Evolutionary conservation across 1,140 invertebrate genomes (phyloP).

Genomic region (Cepaea nemoralis): DNA sequence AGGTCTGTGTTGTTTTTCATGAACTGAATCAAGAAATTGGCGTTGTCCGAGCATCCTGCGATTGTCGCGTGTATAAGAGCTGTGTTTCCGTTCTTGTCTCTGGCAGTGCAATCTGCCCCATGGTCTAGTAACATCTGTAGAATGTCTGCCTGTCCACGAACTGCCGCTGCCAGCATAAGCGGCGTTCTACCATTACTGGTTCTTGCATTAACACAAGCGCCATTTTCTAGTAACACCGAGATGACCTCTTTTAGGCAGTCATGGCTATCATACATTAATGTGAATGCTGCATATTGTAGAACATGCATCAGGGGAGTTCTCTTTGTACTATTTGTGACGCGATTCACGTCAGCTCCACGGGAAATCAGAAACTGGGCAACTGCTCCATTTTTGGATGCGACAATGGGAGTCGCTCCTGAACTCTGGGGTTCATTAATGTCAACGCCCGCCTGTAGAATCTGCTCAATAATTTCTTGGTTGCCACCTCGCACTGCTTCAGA

Average conservation of each 20-base stretch:
- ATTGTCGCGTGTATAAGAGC: neutral
- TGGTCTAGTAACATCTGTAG: neutral
- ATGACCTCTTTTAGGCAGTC: neutral
- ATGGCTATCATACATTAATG: too few relatives aligned
- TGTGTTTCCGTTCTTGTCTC: neutral
- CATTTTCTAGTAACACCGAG: neutral
- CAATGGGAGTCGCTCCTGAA: neutral
- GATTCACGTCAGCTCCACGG: neutral
- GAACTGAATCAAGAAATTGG: neutral
- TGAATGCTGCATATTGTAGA: too few relatives aligned
- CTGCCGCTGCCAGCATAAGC: neutral
- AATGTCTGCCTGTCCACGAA: neutral
- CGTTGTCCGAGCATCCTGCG: neutral
- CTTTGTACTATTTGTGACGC: neutral
- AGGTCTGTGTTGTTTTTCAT: neutral
- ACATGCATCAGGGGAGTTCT: neutral
- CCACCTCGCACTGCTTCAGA: neutral
- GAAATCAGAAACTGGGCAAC: neutral
- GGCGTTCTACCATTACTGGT: neutral
- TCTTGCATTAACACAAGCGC: neutral
- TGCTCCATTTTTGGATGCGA: neutral
- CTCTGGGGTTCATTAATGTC: neutral
- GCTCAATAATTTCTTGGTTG: neutral
- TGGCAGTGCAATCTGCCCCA: neutral
- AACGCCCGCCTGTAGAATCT: neutral